A percentile compares a stretch with the other conserved stretches of the same genome.
Evolutionary conservation across 2,113 vertebrate species (phyloP).

Genomic region (Sturnus vulgaris): DNA sequence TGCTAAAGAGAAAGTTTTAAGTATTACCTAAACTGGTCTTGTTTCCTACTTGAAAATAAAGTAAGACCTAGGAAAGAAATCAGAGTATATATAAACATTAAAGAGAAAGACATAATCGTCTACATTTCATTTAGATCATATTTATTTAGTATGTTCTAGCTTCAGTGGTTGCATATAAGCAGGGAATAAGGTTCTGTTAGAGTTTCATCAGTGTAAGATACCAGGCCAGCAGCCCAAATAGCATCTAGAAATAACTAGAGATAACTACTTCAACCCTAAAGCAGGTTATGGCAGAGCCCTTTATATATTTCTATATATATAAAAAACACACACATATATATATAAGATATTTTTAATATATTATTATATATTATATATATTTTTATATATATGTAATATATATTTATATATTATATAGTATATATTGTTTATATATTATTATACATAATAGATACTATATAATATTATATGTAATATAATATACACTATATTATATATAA

Average conservation of each 20-base stretch:
- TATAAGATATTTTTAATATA: too few relatives aligned
- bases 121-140: background rate
- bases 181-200: background rate
- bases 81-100: background rate
- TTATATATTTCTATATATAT: too few relatives aligned
- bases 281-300: background rate
- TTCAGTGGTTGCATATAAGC: background rate
- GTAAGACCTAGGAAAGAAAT: background rate
- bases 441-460: too few relatives aligned
- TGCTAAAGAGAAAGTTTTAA: background rate
- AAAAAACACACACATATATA: too few relatives aligned
- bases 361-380: background rate
- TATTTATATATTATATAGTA: too few relatives aligned
- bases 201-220: background rate
- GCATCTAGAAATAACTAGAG: background rate
- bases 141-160: background rate
- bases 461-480: too few relatives aligned
- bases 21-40: background rate
- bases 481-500: too few relatives aligned
- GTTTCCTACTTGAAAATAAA: background rate
- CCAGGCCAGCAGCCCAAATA: background rate
- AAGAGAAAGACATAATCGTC: background rate
- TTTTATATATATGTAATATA: too few relatives aligned
- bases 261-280: background rate
- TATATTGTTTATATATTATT: background rate